Base-by-base conservation (phyloP, 1,140 invertebrate species). In the Temnothorax longispinosus region DNA sequence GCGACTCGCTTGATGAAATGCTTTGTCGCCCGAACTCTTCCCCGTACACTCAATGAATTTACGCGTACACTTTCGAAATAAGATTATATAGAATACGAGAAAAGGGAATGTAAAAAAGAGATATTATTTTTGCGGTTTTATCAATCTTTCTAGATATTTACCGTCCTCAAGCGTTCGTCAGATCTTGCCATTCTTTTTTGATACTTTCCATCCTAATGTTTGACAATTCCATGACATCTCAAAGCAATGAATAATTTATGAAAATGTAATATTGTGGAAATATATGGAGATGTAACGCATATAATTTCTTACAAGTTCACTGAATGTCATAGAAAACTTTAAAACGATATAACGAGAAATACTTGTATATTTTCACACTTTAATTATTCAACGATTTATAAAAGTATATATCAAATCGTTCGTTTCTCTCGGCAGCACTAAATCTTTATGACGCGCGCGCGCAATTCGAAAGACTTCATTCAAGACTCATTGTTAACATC, bases 21-120 rank as follows among this genome's bases (percentile, higher is more conserved):
- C 52, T 78, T 76, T 35, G 54, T 65, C 85, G 52, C 72, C 72
- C 47, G 27, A 67, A 75, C 64, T 64, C 21, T 85, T 89, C 56
- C 56, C 54, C 77, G 41, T 67, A 13, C 50, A 27, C 3, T 87
- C 88, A 52, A 84, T 47, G n/a, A 89, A 89, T 84, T 84, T 47
- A 58, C 62, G 44, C 50, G 50, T 69, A 75, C 8, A 41, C 13
- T 69, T 41, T 54, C 32, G 8, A 75, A 58, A 60, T 56, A n/a
- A 89, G 56, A 58, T 50, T n/a, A 65, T 27, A 13, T 54, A 58
- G 21, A 86, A 64, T 52, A 10, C 27, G 74, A 41, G 5, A 58
- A 38, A 50, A 18, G 7, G 21, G 52, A 75, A 60, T 65, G 2
- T 18, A 11, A 60, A 21, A 32, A 6, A 11, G 21, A n/a, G 52